Percentiles rank a stretch among this genome's conserved stretches.
Conservation (phyloP, 2,888 invertebrate genomes). For the Pegoplata infirma region DNA sequence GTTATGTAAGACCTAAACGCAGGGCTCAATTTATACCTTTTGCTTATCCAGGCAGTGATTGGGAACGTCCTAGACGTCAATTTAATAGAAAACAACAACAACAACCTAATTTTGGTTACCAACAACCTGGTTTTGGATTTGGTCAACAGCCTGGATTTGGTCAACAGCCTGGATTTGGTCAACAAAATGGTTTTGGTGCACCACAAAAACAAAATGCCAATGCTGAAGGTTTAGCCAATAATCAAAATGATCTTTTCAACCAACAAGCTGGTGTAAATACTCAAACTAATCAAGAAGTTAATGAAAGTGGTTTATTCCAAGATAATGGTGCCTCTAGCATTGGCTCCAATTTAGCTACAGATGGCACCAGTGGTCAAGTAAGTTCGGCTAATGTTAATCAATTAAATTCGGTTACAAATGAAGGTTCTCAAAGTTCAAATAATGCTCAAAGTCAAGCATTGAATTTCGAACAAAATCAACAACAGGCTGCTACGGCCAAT, state of each 20-base stretch:
- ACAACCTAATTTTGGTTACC: conserved; percentile 14
- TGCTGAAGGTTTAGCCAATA: conserved; percentile 67
- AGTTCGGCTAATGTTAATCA: conserved; percentile 75
- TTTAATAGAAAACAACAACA: conserved; percentile 48
- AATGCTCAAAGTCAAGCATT: conserved; percentile 75
- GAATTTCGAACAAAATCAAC: conserved; percentile 70
- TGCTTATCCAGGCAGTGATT: conserved; percentile 60
- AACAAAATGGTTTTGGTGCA: not conserved
- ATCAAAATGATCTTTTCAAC: conserved; percentile 66
- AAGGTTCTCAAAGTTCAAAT: conserved; percentile 67
- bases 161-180: not conserved
- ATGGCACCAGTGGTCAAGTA: conserved; percentile 74
- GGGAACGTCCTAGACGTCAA: conserved; percentile 61
- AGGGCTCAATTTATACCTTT: conserved; percentile 69
- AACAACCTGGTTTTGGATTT: conserved; percentile 16
- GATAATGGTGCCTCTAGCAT: conserved; percentile 75
- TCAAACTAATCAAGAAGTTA: conserved; percentile 66
- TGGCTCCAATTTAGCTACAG: conserved; percentile 73
- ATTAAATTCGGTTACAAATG: conserved; percentile 65
- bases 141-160: not conserved
- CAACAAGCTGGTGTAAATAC: conserved; percentile 75
- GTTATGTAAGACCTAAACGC: conserved; percentile 66
- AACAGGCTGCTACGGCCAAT: conserved; percentile 74
- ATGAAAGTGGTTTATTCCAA: conserved; percentile 64
- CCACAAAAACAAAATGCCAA: conserved; percentile 63